Evolutionary conservation across 53 echinoderm and acorn worm genomes (phyloP), one percentile per base, ranked within the genome.

Genomic region (Stichopus horrens): DNA sequence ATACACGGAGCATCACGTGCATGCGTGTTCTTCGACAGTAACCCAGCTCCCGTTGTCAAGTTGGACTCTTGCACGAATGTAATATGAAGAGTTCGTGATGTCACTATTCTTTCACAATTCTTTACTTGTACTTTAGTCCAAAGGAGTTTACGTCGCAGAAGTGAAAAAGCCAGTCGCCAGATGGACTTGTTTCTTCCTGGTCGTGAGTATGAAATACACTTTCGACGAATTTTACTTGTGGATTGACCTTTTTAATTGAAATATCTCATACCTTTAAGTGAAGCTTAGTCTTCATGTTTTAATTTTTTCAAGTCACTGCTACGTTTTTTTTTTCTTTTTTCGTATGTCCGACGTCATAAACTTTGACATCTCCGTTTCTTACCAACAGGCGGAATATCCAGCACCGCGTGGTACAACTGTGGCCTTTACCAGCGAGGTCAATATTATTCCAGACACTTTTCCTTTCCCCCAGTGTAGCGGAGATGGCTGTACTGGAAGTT

Each of bases 401-500:
- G 95, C 92, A 7, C 91, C 91, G 14, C 77, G 90, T 5, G 88
- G 91, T 52, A 90, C 89, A 9, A 91, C 80, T 7, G 56, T 95
- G 0, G 92, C 89, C 5, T 95, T 93, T 71, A 92, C 92, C 0
- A 93, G 93, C 16, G 93, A 95, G 74, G 93, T 88, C 63, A 90
- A 95, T 86, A 95, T 95, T 76, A 91, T 93, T 4, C 95, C 95
- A 4, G 73, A 90, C 5, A 55, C 88, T 13, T 95, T 87, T 68
- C 86, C 95, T 4, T 90, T 93, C 8, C 90, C 93, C 0, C 90
- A 93, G 16, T 95, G 95, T 75, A 89, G 88, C 52, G 95, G 95
- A 7, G 89, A 91, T 20, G 90, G 54, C 5, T 95, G 95, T 63
- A 58, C 66, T 18, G 93, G 93, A 13, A 95, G 90, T 18, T 86